phyloP scores from a whole-genome alignment of 2,888 invertebrate species.

The Drosophila maculinotata region DNA sequence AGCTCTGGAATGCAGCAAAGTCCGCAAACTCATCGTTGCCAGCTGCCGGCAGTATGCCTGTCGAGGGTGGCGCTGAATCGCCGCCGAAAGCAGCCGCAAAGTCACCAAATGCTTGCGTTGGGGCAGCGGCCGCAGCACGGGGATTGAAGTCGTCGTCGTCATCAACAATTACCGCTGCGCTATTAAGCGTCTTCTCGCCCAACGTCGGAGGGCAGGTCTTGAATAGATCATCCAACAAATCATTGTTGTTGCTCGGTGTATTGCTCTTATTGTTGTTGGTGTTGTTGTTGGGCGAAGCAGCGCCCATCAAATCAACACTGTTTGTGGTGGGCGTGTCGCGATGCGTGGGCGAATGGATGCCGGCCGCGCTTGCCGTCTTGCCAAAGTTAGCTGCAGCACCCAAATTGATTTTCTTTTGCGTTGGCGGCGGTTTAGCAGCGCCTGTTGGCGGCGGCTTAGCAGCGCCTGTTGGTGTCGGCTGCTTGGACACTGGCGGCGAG shows the following conservation, averaged over 20 bases:
- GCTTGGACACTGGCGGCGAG: slow-evolving; percentile 82
- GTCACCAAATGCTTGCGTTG: slow-evolving; percentile 90
- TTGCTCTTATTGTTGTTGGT: slow-evolving; percentile 61
- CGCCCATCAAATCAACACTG: slow-evolving; percentile 78
- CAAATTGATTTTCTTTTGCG: slow-evolving; percentile 87
- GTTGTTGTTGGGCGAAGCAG: slow-evolving; percentile 55
- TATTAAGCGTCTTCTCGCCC: slow-evolving; percentile 65
- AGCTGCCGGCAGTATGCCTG: slow-evolving; percentile 52
- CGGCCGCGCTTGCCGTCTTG: slow-evolving; percentile 84
- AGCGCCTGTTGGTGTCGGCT: slow-evolving; percentile 49
- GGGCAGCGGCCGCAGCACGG: slow-evolving; percentile 84
- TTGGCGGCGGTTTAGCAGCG: slow-evolving; percentile 72
- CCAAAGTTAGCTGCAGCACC: slow-evolving; percentile 90
- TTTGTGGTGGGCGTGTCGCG: slow-evolving; percentile 83
- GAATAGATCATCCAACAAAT: slow-evolving; percentile 87
- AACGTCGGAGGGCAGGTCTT: slow-evolving; percentile 85
- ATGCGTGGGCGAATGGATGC: slow-evolving; percentile 85
- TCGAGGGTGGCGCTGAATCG: slow-evolving; percentile 54
- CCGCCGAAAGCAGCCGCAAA: slow-evolving; percentile 90
- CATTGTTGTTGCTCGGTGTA: slow-evolving; percentile 82
- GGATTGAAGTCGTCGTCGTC: slow-evolving; percentile 85
- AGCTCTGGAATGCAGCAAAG: slow-evolving; percentile 89
- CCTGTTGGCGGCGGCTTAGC: slow-evolving; percentile 64
- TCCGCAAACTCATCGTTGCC: slow-evolving; percentile 91
- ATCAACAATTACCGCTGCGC: slow-evolving; percentile 87